Evolutionary conservation across 2,888 invertebrate genomes (phyloP), one percentile per base, ranked within the genome.

Genomic region (Physocephala rufipes): DNA sequence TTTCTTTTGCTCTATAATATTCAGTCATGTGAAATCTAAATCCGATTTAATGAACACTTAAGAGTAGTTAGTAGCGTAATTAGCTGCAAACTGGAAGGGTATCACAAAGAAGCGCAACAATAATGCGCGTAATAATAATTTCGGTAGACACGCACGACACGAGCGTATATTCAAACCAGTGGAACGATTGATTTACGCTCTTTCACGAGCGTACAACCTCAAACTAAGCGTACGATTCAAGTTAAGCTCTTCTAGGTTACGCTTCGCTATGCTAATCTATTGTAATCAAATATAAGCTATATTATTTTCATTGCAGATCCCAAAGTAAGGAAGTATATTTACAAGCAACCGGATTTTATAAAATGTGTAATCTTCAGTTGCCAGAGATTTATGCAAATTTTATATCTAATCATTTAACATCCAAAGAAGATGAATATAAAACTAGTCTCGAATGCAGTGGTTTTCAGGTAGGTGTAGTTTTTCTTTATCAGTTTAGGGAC

Each of bases 291-390:
- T 19, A 16, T 24, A 59, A 28, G 64, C n/a, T n/a, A n/a, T n/a
- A n/a, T n/a, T 36, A 36, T 9, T 4, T 36, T 36, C 19, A 45
- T 73, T 71, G 4, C 71, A 84, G 86, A 55, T 86, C 84, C 1
- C 77, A 75, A n/a, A 84, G 82, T 28, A 84, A 84, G 21, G 86
- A 86, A 62, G 82, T 84, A 7, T 82, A 84, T 62, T 76, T 84
- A 15, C 85, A 86, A 73, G 85, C 86, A 30, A 82, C 82, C 5
- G 85, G 85, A 0, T 86, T 85, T 75, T 86, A 86, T 67, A 82
- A 84, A 74, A 86, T 86, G 86, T 86, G 86, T 28, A 82, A 85
- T 61, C 73, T 84, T 24, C 80, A 80, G 30, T 69, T 82, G 36
- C 76, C 80, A 2, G 83, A 83, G 43, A 83, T 85, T 13, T 85